phyloP scores from a whole-genome alignment of 2,888 invertebrate genomes.

The Apodemia mormo region DNA sequence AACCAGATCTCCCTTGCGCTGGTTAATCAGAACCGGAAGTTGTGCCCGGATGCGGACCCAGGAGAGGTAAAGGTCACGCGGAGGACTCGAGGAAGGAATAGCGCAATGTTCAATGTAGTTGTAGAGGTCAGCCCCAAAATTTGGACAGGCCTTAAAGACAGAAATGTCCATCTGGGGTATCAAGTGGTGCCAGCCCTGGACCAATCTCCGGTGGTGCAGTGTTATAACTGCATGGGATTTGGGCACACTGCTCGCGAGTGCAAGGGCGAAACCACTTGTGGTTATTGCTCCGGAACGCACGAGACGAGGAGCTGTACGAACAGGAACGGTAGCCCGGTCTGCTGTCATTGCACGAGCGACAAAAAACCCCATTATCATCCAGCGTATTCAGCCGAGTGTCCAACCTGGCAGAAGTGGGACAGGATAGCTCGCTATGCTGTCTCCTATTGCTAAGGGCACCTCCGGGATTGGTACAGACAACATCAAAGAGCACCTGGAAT shows the following conservation, averaged over 20 bases:
- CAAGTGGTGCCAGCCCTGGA: too few species aligned
- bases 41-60: neutral
- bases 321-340: neutral
- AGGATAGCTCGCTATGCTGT: too few species aligned
- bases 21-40: neutral
- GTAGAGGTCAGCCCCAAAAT: too few species aligned
- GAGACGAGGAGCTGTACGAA: neutral
- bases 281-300: neutral
- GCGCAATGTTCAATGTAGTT: too few species aligned
- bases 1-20: neutral
- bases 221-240: neutral
- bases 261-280: neutral
- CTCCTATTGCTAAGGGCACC: too few species aligned
- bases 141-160: too few species aligned
- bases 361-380: neutral
- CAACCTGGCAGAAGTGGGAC: neutral
- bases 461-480: rapidly evolving
- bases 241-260: neutral
- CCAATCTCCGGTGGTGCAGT: neutral
- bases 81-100: neutral
- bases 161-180: too few species aligned
- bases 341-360: neutral
- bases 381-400: neutral
- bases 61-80: neutral
- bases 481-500: too few species aligned